phyloP scores from a whole-genome alignment of 2,888 invertebrate genomes.

The Drosophila subsilvestris region DNA sequence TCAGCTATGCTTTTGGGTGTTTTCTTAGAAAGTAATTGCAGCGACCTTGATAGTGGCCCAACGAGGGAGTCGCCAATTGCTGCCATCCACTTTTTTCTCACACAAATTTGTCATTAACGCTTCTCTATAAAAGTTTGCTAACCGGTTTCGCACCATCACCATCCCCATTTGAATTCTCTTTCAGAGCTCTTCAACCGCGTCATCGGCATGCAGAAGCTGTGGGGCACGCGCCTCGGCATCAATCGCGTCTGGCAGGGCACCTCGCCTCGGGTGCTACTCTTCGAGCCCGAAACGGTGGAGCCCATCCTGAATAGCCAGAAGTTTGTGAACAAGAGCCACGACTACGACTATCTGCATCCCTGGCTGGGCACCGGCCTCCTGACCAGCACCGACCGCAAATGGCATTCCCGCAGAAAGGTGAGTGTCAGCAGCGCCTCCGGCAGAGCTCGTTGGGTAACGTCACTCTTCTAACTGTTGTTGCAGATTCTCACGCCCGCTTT shows the following conservation, averaged over 20 bases:
- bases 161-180: constrained; percentile 2
- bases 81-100: constrained; percentile 61
- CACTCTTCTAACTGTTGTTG: neutral
- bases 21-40: constrained; percentile 62
- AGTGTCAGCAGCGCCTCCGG: neutral
- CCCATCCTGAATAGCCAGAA: constrained; percentile 86
- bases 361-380: constrained; percentile 87
- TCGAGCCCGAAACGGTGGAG: constrained; percentile 85
- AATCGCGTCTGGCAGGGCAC: constrained; percentile 85
- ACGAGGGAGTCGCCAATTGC: constrained; percentile 32
- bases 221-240: constrained; percentile 85
- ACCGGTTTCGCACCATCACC: constrained; percentile 39
- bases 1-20: constrained; percentile 33
- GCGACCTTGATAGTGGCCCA: constrained; percentile 56
- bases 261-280: constrained; percentile 85
- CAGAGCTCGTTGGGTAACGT: neutral
- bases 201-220: constrained; percentile 84
- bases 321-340: constrained; percentile 86
- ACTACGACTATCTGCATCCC: constrained; percentile 86
- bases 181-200: constrained; percentile 85
- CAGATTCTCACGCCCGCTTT: constrained; percentile 88
- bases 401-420: constrained; percentile 87
- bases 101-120: constrained; percentile 31
- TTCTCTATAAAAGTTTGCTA: constrained; percentile 9
- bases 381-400: constrained; percentile 86